These are phyloP conservation scores for Eupristina koningsbergeri DNA, from an alignment of 1,140 invertebrate species.

Conservation along the genomic window DNA sequence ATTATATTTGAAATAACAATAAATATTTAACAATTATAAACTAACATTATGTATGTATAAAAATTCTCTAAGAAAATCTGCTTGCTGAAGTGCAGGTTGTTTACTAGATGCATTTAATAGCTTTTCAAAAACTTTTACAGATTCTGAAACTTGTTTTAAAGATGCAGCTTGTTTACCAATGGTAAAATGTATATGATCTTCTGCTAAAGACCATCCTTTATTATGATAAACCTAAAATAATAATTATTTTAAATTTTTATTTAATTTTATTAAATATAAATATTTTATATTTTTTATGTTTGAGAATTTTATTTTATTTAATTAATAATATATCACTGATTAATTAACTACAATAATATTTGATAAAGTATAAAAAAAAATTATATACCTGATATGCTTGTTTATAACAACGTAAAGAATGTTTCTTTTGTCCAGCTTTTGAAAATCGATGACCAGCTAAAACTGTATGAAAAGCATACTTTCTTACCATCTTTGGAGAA, in stretches of 20 bases:
- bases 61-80: conserved; percentile 90
- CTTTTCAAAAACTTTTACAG: conserved; percentile 85
- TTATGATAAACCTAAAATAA: conserved; percentile 80
- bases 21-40: conserved; percentile 42
- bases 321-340: no score
- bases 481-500: conserved; percentile 85
- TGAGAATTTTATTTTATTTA: no score
- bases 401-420: conserved; percentile 92
- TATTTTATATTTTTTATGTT: no score
- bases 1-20: background rate
- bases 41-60: conserved; percentile 85
- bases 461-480: conserved; percentile 98
- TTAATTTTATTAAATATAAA: background rate
- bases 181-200: conserved; percentile 96
- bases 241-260: background rate
- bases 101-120: conserved; percentile 84
- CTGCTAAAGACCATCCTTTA: conserved; percentile 90
- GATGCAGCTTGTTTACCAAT: conserved; percentile 90
- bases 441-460: conserved; percentile 93
- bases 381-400: conserved; percentile 80
- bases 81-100: conserved; percentile 85
- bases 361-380: background rate
- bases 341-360: background rate
- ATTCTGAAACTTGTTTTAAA: conserved; percentile 83
- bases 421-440: conserved; percentile 91